A percentile compares a stretch with the other conserved stretches of the same genome.
phyloP scores from a whole-genome alignment of 1,140 invertebrate genomes.

The Zaprionus africanus region DNA sequence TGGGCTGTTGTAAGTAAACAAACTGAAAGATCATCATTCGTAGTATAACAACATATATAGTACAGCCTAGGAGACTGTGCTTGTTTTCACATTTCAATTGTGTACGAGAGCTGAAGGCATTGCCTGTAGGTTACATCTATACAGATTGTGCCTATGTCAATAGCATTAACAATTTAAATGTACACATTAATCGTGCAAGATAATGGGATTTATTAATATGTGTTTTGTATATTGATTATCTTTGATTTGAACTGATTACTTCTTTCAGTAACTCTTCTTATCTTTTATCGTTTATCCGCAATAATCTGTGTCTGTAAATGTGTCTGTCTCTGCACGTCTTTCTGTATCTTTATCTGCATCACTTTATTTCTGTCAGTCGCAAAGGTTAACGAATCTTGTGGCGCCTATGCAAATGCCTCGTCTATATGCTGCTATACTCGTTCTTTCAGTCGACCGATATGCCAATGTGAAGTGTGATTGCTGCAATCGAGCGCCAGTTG shows the following conservation, averaged over 20 bases:
- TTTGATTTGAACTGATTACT: no score
- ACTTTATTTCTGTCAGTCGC: conserved; percentile 14
- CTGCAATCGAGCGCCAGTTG: conserved; percentile 36
- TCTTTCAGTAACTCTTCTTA: neutral
- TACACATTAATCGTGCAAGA: neutral
- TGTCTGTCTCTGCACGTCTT: neutral
- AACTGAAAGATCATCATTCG: conserved; percentile 23
- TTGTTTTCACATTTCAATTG: conserved; percentile 17
- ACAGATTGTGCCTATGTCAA: neutral
- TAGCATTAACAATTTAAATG: neutral
- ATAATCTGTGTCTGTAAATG: neutral
- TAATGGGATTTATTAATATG: neutral
- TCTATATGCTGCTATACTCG: conserved; percentile 6
- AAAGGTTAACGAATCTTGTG: conserved; percentile 52
- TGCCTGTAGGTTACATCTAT: neutral
- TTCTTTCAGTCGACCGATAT: conserved; percentile 50
- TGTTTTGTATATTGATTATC: no score
- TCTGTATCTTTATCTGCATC: neutral
- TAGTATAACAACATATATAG: conserved; percentile 12
- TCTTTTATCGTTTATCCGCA: neutral
- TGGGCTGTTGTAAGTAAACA: conserved; percentile 43
- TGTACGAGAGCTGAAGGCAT: neutral
- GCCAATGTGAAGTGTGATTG: conserved; percentile 40
- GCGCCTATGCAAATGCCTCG: conserved; percentile 53
- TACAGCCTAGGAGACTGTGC: conserved; percentile 21